Base-by-base conservation (phyloP, 2,113 vertebrate species). In the Hypomesus transpacificus region DNA sequence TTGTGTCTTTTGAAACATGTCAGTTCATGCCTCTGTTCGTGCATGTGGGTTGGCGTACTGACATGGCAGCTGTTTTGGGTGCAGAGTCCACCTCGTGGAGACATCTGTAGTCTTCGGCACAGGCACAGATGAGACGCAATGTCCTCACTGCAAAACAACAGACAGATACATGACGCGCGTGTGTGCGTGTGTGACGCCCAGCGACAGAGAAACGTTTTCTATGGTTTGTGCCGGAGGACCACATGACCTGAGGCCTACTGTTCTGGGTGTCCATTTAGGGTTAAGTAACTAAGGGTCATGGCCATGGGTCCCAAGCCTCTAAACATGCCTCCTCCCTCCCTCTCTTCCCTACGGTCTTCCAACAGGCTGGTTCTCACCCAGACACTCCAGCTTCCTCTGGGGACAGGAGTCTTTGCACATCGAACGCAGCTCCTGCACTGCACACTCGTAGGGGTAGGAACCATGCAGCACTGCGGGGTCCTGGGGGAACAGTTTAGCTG, bases 381-480 rank as follows among this genome's bases (percentile, higher is more conserved):
- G 93, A 77, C 95, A 95, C 1, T 97, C 96, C 78, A 98, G 85
- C 86, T 98, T 98, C 85, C 89, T 95, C 87, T 97, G 96, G 0
- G 96, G 96, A 76, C 94, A 95, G 64, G 80, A 87, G 85, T 94
- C 93, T 72, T 90, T 87, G 0, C 91, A 77, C 20, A 98, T 86
- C 26, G 94, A 90, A 51, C 87, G 91, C 18, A 98, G 90, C 73
- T 97, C 96, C 84, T 94, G 92, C 1, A 95, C 84, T 0, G 95
- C 95, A 0, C 87, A 85, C 1, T 91, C 84, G 0, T 98, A 98
- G 0, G 95, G 93, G 8, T 91, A 93, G 81, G 89, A 78, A 31
- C 83, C 87, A 0, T 79, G 66, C 0, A 68, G 64, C 0, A 78
- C 14, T 3, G 72, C 31, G 0, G 83, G 52, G 1, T 86, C 85